Base-by-base conservation (phyloP, 2,113 vertebrate genomes). In the Alethe castanea region DNA sequence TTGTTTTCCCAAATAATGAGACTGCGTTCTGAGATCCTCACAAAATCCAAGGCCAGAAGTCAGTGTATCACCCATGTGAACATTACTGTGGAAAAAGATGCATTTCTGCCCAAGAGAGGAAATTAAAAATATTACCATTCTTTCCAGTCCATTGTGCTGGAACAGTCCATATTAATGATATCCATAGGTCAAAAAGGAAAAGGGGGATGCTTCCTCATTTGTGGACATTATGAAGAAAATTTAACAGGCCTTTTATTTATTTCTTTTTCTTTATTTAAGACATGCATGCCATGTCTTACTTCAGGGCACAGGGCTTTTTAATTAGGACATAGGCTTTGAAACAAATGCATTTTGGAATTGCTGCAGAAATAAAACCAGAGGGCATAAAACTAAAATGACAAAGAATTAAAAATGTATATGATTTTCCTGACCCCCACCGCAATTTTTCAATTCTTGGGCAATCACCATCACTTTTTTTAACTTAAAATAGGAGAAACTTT, bases 91-190 rank as follows among this genome's bases (percentile, higher is more conserved):
- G 82, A 52, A 90, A 86, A 95, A 59, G 76, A 91, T 88, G 85
- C 82, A 48, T 81, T 97, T 93, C 94, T 96, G 62, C 81, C 14
- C 2, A 94, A 81, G 91, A 97, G 87, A 96, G 94, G 94, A 97
- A 97, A 97, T 97, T 96, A 96, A 97, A 97, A 92, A 95, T 95
- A 85, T 92, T 88, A 53, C 91, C 70, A 74, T 97, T 94, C 66
- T 97, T 94, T 97, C 96, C 77, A 95, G 92, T 78, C 96, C 96
- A 97, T 92, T 97, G 94, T 96, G 71, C 95, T 89, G 94, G 94
- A 97, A 93, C 85, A 62, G 94, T 86, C 92, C 77, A 48, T 86
- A 90, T 92, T 97, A 96, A 96, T 94, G 80, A 91, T 83, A 86
- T 73, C 77, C 61, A 88, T 77, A 90, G 95, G 95, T 95, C 70